Conservation (phyloP, 2,888 invertebrate species). For the Stratiomys singularior region DNA sequence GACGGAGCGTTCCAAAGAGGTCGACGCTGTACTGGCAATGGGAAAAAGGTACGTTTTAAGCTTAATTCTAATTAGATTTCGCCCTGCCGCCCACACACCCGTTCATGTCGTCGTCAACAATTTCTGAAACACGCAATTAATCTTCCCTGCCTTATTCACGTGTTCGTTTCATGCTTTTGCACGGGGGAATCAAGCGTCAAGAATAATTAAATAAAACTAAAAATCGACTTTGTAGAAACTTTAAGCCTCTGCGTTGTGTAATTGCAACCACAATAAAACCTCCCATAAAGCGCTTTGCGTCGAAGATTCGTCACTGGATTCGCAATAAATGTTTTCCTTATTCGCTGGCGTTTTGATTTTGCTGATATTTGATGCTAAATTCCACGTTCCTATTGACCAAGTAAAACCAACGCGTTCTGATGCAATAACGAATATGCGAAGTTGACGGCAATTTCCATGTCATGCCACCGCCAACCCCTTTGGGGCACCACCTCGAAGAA, state of each 20-base stretch:
- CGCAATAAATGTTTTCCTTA: not conserved
- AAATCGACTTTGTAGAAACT: not conserved
- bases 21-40: not conserved
- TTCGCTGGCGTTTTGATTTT: not conserved
- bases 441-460: not conserved
- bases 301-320: not conserved
- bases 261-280: not conserved
- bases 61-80: slow-evolving; percentile 14
- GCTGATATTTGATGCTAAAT: not conserved
- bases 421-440: not conserved
- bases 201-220: not conserved
- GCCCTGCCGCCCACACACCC: not conserved
- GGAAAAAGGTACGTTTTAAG: not conserved
- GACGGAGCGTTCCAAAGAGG: no score
- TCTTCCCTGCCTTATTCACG: slow-evolving; percentile 19
- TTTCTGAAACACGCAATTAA: slow-evolving; percentile 22
- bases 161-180: slow-evolving; percentile 28
- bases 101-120: not conserved
- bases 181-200: not conserved
- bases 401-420: not conserved
- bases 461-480: not conserved
- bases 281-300: no score
- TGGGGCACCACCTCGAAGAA: slow-evolving; percentile 16
- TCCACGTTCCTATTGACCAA: not conserved
- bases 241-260: not conserved